Evolutionary conservation across 53 echinoderm and acorn worm genomes (phyloP).

Genomic region (Temnopleurus reevesii): DNA sequence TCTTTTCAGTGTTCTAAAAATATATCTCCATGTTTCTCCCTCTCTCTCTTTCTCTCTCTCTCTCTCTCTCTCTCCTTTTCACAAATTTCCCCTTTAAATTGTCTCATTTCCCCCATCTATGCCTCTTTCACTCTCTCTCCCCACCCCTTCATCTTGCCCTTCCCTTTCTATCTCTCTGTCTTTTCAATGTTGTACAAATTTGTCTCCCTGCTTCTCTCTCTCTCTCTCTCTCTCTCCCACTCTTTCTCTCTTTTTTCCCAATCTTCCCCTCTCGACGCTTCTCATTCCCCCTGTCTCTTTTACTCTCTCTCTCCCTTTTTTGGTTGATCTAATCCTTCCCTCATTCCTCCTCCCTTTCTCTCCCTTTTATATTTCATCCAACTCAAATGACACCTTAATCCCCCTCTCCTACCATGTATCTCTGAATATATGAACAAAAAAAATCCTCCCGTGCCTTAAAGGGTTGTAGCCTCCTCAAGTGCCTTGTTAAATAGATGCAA

Average conservation of each 20-base stretch:
- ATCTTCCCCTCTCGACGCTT: neutral
- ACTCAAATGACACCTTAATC: no score
- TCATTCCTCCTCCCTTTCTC: neutral
- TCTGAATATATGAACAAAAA: no score
- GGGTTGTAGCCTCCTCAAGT: neutral
- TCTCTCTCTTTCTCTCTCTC: neutral
- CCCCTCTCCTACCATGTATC: no score
- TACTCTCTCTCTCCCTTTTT: neutral
- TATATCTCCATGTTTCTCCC: no score
- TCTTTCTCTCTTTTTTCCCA: neutral
- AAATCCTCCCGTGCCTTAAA: no score
- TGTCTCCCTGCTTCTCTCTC: no score
- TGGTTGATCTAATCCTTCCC: neutral
- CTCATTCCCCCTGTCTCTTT: neutral
- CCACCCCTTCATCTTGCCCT: neutral
- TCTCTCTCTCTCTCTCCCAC: neutral
- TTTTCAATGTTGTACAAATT: no score
- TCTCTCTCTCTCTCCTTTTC: neutral
- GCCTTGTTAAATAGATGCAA: neutral
- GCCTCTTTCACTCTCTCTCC: no score
- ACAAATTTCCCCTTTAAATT: no score
- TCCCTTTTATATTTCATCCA: no score
- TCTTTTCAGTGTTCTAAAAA: neutral
- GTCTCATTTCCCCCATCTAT: neutral
- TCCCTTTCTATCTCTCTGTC: neutral